Evolutionary conservation across 2,797 vertebrate genomes (phyloP).

Genomic region (Mallotus villosus): DNA sequence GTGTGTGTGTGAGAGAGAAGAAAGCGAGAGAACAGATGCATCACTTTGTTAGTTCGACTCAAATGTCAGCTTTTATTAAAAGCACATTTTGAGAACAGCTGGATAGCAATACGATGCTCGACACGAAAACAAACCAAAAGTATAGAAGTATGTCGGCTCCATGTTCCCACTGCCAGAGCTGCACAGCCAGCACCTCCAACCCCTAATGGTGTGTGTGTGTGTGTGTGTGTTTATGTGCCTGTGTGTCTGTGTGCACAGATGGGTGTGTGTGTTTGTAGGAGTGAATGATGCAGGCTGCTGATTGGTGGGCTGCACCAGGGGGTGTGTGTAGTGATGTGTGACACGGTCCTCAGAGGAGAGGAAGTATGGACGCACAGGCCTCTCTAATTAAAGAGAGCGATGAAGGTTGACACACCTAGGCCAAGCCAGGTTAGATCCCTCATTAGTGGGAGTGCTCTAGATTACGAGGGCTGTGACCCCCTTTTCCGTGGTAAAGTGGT

Average conservation of each 20-base stretch:
- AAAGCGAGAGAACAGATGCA: too few species aligned
- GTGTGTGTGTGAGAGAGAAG: too few species aligned
- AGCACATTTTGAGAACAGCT: too few species aligned
- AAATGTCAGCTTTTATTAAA: too few species aligned
- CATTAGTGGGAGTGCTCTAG: constrained; percentile 48
- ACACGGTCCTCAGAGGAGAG: background rate
- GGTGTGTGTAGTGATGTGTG: constrained; percentile 11
- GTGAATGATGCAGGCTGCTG: constrained; percentile 6
- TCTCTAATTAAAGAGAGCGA: constrained; percentile 61
- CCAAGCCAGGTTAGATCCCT: constrained; percentile 45
- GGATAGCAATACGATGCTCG: too few species aligned
- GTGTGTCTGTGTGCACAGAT: background rate
- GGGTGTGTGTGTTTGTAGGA: constrained; percentile 3
- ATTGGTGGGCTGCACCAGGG: background rate
- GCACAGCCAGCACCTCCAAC: too few species aligned
- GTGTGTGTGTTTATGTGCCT: background rate
- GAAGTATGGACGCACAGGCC: background rate
- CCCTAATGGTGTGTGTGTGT: background rate
- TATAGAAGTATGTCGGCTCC: too few species aligned
- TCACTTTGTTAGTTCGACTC: too few species aligned
- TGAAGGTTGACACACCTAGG: constrained; percentile 54
- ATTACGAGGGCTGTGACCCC: constrained; percentile 36
- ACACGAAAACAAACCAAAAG: too few species aligned
- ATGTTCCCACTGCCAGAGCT: too few species aligned
- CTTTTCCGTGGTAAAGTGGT: constrained; percentile 25